Evolutionary conservation across 2,113 vertebrate genomes (phyloP), one percentile per base, ranked within the genome.

Genomic region (Tragulus kanchil): DNA sequence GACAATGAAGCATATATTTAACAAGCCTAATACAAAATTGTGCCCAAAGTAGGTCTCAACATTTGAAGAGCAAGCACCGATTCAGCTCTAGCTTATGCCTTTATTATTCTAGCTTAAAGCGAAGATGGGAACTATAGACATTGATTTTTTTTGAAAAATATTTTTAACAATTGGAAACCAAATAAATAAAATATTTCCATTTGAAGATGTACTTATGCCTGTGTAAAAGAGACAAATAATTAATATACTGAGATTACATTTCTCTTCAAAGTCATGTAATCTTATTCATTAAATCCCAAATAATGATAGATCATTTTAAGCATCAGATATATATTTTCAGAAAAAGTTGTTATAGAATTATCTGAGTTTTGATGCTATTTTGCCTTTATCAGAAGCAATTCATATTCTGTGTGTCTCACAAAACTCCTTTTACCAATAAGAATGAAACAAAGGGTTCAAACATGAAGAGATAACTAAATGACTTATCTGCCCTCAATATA

Each of bases 351-450:
- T 81, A 78, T 31, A 48, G 28, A 81, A 50, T 90, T 14, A 82
- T 83, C 17, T 69, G 13, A 85, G 19, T n/a, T 52, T 85, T 69
- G 2, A 21, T n/a, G 4, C n/a, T 87, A 56, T 85, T 93, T 94
- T 89, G 2, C 11, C 19, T 94, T 82, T 93, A 75, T 1, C 36
- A 79, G 10, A 86, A 75, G 9, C 2, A 73, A 89, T 54, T 11
- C 28, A 82, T 36, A 9, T 69, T 87, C n/a, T 6, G 6, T 10
- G 5, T 23, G 6, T 89, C 26, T 87, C 36, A 94, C 19, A 59
- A 89, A 95, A 93, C 8, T 45, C 42, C 54, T 79, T 81, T 89
- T 36, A 81, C 12, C 88, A 81, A n/a, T 95, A 86, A 93, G 56
- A 77, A 13, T n/a, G 58, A 50, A 91, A 78, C 28, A 71, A 81